These are phyloP conservation scores for Antheraea mylitta DNA, from an alignment of 1,140 invertebrate genomes.

Conservation along the genomic window DNA sequence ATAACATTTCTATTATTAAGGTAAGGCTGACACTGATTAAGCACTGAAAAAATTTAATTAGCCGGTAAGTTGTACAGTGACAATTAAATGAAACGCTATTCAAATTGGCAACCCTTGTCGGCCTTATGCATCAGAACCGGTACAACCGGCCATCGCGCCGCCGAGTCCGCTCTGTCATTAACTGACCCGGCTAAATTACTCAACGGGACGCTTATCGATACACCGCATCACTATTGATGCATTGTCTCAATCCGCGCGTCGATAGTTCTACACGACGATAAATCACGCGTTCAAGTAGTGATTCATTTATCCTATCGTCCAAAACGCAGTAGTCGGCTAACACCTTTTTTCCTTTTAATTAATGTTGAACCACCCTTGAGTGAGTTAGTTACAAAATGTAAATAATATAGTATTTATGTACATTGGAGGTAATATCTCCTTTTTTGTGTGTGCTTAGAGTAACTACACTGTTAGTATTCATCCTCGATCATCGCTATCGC, in stretches of 20 bases:
- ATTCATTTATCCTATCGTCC: slow-evolving; percentile 6
- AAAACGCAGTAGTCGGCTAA: too few relatives aligned
- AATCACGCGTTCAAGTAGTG: slow-evolving; percentile 25
- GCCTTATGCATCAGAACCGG: slow-evolving; percentile 34
- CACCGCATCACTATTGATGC: slow-evolving; percentile 46
- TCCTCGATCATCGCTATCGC: too few relatives aligned
- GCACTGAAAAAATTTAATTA: not conserved
- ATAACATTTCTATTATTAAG: too few relatives aligned
- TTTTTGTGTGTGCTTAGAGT: too few relatives aligned
- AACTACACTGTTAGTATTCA: too few relatives aligned
- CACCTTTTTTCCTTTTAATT: too few relatives aligned
- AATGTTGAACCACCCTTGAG: too few relatives aligned
- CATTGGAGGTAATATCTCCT: too few relatives aligned
- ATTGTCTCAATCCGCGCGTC: slow-evolving; percentile 42
- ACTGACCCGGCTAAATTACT: slow-evolving; percentile 44
- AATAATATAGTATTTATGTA: too few relatives aligned
- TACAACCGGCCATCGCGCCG: slow-evolving; percentile 28
- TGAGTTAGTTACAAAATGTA: too few relatives aligned
- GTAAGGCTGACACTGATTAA: not conserved
- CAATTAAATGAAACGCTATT: not conserved
- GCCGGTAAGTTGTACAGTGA: not conserved
- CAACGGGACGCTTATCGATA: slow-evolving; percentile 47
- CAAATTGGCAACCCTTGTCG: slow-evolving; percentile 26
- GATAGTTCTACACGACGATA: slow-evolving; percentile 26
- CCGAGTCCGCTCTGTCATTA: slow-evolving; percentile 24